Conservation (phyloP, 2,888 invertebrate species). For the Apamea crenata region DNA sequence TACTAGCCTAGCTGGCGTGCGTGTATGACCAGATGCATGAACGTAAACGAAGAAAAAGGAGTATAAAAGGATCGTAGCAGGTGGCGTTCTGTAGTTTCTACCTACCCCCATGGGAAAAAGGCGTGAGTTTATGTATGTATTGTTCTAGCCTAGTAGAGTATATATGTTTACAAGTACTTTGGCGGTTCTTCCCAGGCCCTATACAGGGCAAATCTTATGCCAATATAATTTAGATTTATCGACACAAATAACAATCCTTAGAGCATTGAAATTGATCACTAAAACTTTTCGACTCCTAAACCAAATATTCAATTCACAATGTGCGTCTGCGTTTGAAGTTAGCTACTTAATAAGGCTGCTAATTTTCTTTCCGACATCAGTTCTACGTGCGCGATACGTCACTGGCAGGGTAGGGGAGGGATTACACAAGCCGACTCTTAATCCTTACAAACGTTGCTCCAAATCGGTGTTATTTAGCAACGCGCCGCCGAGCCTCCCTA, state of each 20-base stretch:
- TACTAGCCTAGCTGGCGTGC: not conserved
- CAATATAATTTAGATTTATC: not conserved
- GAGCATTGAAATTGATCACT: not conserved
- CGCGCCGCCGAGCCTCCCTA: slow-evolving; percentile 77
- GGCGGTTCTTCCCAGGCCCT: not conserved
- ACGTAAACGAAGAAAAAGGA: not conserved
- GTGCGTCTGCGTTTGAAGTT: slow-evolving; percentile 36
- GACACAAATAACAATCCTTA: not conserved
- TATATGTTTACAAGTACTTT: not conserved
- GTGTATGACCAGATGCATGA: not conserved
- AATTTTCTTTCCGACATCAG: slow-evolving; percentile 62
- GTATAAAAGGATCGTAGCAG: not conserved
- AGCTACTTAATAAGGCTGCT: slow-evolving; percentile 52
- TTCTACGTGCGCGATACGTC: slow-evolving; percentile 52
- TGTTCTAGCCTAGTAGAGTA: not conserved
- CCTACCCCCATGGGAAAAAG: not conserved
- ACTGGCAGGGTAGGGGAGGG: slow-evolving; percentile 60
- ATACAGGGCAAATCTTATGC: not conserved
- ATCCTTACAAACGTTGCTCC: slow-evolving; percentile 83
- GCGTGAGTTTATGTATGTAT: not conserved
- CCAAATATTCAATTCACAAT: slow-evolving; percentile 20
- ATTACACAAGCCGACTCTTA: slow-evolving; percentile 77
- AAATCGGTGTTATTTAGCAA: slow-evolving; percentile 86
- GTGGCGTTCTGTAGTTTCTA: not conserved
- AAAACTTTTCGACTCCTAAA: not conserved